These are phyloP conservation scores for Synanthedon tipuliformis DNA, from an alignment of 2,888 invertebrate genomes.

Conservation along the genomic window DNA sequence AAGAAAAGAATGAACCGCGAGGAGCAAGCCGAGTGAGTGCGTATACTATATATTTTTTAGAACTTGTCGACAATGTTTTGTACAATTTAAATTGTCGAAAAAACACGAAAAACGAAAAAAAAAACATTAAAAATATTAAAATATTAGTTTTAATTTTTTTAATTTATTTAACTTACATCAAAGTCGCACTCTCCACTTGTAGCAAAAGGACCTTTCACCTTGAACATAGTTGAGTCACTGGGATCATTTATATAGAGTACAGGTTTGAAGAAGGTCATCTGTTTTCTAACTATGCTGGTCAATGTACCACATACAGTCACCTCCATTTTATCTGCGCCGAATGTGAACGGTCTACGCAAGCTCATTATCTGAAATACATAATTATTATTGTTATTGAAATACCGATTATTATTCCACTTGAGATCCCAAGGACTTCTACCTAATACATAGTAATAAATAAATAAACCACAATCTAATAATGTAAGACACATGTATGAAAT, in stretches of 20 bases:
- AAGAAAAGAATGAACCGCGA: too few species aligned
- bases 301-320: constrained; percentile 22
- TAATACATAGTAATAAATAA: too few species aligned
- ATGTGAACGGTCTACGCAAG: constrained; percentile 30
- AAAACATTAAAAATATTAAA: not conserved
- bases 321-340: constrained; percentile 36
- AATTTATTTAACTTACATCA: constrained; percentile 13
- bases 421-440: too few species aligned
- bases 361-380: constrained; percentile 24
- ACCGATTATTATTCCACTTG: too few species aligned
- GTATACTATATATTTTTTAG: too few species aligned
- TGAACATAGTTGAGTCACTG: constrained; percentile 19
- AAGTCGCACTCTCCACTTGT: constrained; percentile 23
- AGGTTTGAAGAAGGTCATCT: constrained; percentile 33
- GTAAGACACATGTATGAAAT: too few species aligned
- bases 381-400: not conserved
- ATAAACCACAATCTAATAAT: too few species aligned
- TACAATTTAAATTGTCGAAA: too few species aligned
- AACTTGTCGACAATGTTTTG: too few species aligned
- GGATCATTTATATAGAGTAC: constrained; percentile 31
- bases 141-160: too few species aligned
- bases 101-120: too few species aligned
- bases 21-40: too few species aligned
- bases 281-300: constrained; percentile 31
- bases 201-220: constrained; percentile 31